Base-by-base conservation (phyloP, 2,797 vertebrate species). In the Caiman crocodilus region DNA sequence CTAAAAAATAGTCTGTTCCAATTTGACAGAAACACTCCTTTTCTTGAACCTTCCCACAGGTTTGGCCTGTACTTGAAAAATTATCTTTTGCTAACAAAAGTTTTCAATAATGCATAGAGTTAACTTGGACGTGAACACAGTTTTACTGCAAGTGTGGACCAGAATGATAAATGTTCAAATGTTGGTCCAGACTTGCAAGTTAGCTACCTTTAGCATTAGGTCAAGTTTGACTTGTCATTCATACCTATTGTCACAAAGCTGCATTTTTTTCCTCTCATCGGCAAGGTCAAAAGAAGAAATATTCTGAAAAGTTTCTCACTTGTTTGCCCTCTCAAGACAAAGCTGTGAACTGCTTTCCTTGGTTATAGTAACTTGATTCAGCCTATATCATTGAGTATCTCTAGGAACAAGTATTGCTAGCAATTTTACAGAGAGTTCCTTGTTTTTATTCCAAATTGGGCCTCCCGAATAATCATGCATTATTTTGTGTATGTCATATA, bases 1-100 rank as follows among this genome's bases (percentile, higher is more conserved):
- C 92, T 96, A 85, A 91, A 92, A 94, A 88, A 71, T 76, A 89
- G 87, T 94, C 88, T 1, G 1, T 91, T 35, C 61, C 75, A 2
- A 88, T 69, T 82, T 69, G 76, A 96, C 61, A 86, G 76, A 96
- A 93, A 87, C 61, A 17, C 6, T 82, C 32, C 6, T 56, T 59
- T 10, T n/a, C 59, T 78, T 76, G 35, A 61, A 87, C 77, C 28
- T 87, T 55, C 25, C 32, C 87, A 74, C 60, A 59, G 88, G 85
- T 96, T 84, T 89, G 18, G 84, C 78, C 61, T 61, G 28, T 28
- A 14, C 35, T 78, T 26, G 35, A 50, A 82, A 95, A 94, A 94
- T 65, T 89, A 89, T 50, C 64, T 80, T 55, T 60, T 94, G 42
- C 32, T 77, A 87, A 84, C 25, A 81, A 4, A 0, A 0, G 57